These are phyloP conservation scores for Sebastes matsubarae DNA, from an alignment of 2,797 vertebrate species.

Conservation along the genomic window DNA sequence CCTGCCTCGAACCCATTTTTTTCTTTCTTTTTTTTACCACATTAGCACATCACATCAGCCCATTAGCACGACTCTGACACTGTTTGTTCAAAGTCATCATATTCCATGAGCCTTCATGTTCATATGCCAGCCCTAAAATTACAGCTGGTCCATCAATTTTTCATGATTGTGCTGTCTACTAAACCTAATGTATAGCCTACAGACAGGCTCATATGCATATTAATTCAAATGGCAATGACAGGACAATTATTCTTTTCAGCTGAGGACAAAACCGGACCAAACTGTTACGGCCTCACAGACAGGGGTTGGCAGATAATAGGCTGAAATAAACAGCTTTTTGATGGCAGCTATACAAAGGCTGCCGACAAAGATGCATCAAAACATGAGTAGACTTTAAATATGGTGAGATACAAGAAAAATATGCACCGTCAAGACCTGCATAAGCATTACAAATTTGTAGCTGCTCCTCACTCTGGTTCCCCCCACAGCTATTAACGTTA, in stretches of 20 bases:
- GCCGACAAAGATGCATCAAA: constrained; percentile 17
- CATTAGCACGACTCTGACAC: constrained; percentile 34
- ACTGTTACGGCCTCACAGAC: constrained; percentile 1
- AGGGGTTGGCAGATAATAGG: neutral
- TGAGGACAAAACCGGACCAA: constrained; percentile 42
- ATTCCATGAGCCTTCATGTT: constrained; percentile 47
- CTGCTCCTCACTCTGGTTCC: constrained; percentile 7
- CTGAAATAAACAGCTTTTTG: constrained; percentile 3
- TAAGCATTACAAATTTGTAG: constrained; percentile 28
- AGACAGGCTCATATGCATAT: constrained; percentile 73
- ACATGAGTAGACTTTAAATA: constrained; percentile 36
- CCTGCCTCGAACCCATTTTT: constrained; percentile 29
- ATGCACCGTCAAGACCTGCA: constrained; percentile 40
- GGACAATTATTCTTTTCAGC: constrained; percentile 67
- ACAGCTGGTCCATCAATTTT: constrained; percentile 74
- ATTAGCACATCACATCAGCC: constrained; percentile 34
- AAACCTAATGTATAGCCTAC: constrained; percentile 65
- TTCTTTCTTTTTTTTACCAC: neutral
- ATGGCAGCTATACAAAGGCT: neutral
- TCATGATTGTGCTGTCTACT: constrained; percentile 72
- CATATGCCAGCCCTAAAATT: constrained; percentile 53
- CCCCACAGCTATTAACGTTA: constrained; percentile 66
- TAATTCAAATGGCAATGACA: constrained; percentile 73
- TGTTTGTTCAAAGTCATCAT: constrained; percentile 62
- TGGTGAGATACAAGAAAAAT: constrained; percentile 29